Conservation (phyloP, 2,888 invertebrate species). For the Serrognathus titanus region DNA sequence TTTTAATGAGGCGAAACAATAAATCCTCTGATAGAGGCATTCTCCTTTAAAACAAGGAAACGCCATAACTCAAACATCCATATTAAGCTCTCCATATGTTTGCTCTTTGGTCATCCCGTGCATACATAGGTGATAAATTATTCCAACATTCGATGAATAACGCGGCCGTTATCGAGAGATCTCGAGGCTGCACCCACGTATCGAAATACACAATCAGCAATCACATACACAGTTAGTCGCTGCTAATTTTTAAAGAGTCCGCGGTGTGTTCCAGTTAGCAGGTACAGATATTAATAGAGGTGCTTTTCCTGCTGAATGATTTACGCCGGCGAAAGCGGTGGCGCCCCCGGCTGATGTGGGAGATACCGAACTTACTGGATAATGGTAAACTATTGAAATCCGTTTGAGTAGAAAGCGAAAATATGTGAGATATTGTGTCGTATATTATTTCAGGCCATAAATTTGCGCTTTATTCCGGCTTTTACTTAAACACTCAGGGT, state of each 20-base stretch:
- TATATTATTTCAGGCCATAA: no score
- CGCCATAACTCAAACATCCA: neutral
- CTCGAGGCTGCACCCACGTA: conserved; percentile 33
- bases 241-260: conserved; percentile 26
- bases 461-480: no score
- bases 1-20: neutral
- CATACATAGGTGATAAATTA: conserved; percentile 24
- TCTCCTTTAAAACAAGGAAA: neutral
- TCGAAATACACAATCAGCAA: conserved; percentile 31
- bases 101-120: neutral
- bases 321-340: conserved; percentile 27
- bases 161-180: conserved; percentile 23
- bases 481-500: no score
- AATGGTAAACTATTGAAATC: conserved; percentile 19
- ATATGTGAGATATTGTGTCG: neutral
- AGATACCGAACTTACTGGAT: conserved; percentile 26
- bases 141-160: conserved; percentile 28
- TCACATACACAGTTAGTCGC: conserved; percentile 25
- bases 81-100: neutral
- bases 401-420: neutral
- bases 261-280: conserved; percentile 34
- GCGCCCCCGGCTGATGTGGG: conserved; percentile 34
- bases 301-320: conserved; percentile 30
- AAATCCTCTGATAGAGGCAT: neutral
- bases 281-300: conserved; percentile 34